A percentile compares a stretch with the other conserved stretches of the same genome.
phyloP scores from a whole-genome alignment of 1,140 invertebrate genomes.

The Solen grandis region DNA sequence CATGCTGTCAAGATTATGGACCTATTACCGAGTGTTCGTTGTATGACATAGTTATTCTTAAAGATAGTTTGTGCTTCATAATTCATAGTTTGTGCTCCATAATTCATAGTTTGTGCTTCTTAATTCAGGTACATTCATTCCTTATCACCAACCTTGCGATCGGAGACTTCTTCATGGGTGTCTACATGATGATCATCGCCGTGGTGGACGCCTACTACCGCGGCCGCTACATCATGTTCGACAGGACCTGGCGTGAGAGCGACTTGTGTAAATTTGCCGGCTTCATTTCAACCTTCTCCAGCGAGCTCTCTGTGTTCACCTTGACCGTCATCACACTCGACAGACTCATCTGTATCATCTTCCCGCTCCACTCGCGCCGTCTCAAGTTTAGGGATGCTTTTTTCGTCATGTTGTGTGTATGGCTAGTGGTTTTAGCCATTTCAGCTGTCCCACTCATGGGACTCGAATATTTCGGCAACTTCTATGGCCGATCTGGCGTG shows the following conservation, averaged over 20 bases:
- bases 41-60: too few species aligned
- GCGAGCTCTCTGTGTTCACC: slow-evolving; percentile 86
- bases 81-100: too few species aligned
- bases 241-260: slow-evolving; percentile 82
- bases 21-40: too few species aligned
- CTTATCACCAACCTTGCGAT: slow-evolving; percentile 85
- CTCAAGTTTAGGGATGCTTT: slow-evolving; percentile 80
- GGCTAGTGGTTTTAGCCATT: slow-evolving; percentile 81
- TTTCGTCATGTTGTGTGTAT: slow-evolving; percentile 81
- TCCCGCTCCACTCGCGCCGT: slow-evolving; percentile 81
- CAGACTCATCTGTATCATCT: slow-evolving; percentile 83
- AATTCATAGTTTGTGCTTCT: too few species aligned
- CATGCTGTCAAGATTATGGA: too few species aligned
- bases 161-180: slow-evolving; percentile 84
- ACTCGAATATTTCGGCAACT: slow-evolving; percentile 82
- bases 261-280: slow-evolving; percentile 83
- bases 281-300: slow-evolving; percentile 86
- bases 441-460: slow-evolving; percentile 81
- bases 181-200: slow-evolving; percentile 83
- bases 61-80: too few species aligned
- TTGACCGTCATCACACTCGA: slow-evolving; percentile 85
- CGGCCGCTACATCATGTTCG: slow-evolving; percentile 83
- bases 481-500: slow-evolving; percentile 84
- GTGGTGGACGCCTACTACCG: slow-evolving; percentile 82
- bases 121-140: slow-evolving; percentile 83